Evolutionary conservation across 2,797 vertebrate species (phyloP), one percentile per base, ranked within the genome.

Genomic region (Hippopotamyrus pictus): DNA sequence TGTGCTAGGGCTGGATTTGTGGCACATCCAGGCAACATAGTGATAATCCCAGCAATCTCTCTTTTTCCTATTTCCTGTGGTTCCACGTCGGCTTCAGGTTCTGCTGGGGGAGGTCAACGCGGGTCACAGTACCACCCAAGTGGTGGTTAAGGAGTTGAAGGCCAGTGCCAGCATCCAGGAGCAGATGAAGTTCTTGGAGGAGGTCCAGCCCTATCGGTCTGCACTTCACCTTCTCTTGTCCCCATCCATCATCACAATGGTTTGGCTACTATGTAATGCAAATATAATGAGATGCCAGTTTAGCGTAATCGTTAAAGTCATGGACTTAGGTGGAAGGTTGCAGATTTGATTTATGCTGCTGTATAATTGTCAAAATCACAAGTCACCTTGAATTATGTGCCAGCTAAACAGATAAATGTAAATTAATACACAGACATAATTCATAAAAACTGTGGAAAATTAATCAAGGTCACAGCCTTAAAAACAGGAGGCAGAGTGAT

Each of bases 61-160:
- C 25, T 53, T 4, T 50, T 2, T 53, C 46, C 46, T 76, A 48
- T 88, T 37, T 69, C 11, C 41, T 25, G 59, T 11, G 11, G 7
- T 51, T 54, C 12, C 84, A 1, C 11, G 14, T 73, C 5, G 48
- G 5, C 50, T 89, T 19, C 91, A 98, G 97, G 97, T 98, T 85
- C 95, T 97, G 92, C 95, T 98, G 76, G 97, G 97, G 41, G 96
- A 98, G 93, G 96, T 97, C 90, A 96, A 95, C 90, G 94, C 95
- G 1, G 97, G 97, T 48, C 91, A 96, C 89, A 95, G 95, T 91
- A 95, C 95, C 92, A 94, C 95, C 0, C 97, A 96, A 92, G 97
- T 97, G 92, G 96, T 97, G 90, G 97, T 97, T 90, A 97, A 97
- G 93, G 97, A 98, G 92, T 95, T 98, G 91, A 96, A 97, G 92